Base-by-base conservation (phyloP, 2,797 vertebrate genomes). In the Typhlichthys eigenmanni region DNA sequence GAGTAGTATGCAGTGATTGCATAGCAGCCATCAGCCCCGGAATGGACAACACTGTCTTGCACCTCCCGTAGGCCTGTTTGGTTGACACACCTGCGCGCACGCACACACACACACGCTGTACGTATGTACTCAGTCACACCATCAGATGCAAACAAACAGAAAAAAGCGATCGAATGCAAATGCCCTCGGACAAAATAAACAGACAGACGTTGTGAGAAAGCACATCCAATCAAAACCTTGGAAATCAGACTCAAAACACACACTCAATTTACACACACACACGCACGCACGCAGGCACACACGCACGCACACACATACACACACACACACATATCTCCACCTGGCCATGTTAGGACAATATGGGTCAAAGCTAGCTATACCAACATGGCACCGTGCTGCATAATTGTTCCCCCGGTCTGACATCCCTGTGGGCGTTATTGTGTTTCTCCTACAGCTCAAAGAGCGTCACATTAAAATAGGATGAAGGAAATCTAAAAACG, bases 291-390 rank as follows among this genome's bases (percentile, higher is more conserved):
- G 14, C 38, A 58, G 45, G 14, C 34, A 10, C 13, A 24, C 62
- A 59, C 3, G 6, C 53, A 46, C 7, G 2, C 32, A 16, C 65
- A 43, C 7, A 4, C 38, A 14, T 63, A 45, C 45, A 66, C 51
- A 17, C 12, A n/a, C 57, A 53, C 60, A 57, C 7, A 29, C 1
- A n/a, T 7, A 19, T 10, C 1, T 14, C 2, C 46, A 16, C 47
- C 47, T 12, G 45, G 11, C 16, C 58, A 47, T n/a, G 9, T 16
- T 8, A 58, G 68, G 67, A 83, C 68, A 77, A 75, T 58, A 60
- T 78, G 71, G 65, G 45, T 54, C 58, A 77, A 74, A 85, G 34
- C 88, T 84, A 89, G 81, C 79, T 75, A 82, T 72, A 84, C 83
- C 85, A 73, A 88, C 66, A 58, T 62, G 56, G n/a, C 49, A 67